Conservation (phyloP, 2,888 invertebrate species). For the Dasysyrphus albostriatus region DNA sequence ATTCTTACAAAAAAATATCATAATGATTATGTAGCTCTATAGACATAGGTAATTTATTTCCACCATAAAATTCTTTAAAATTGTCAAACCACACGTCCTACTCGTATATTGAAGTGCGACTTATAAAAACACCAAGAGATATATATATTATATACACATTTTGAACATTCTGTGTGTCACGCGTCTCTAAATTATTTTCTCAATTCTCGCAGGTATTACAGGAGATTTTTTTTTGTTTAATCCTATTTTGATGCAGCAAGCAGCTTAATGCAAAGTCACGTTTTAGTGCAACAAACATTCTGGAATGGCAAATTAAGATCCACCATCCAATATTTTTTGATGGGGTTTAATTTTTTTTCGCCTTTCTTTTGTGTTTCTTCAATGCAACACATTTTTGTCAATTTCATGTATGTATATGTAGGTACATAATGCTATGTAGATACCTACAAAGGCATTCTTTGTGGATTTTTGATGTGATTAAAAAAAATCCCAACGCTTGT, state of each 20-base stretch:
- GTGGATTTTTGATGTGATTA: neutral
- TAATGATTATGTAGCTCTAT: neutral
- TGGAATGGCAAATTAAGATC: neutral
- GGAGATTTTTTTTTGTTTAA: neutral
- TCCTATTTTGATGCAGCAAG: conserved; percentile 5
- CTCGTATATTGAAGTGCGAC: conserved; percentile 1
- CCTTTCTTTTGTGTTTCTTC: neutral
- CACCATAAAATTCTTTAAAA: conserved; percentile 1
- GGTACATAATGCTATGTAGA: neutral
- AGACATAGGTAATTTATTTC: neutral
- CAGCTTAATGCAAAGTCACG: neutral
- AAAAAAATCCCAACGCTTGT: neutral
- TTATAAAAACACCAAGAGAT: neutral
- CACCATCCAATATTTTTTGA: neutral
- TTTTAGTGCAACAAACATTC: neutral
- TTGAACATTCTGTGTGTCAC: neutral
- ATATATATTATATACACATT: neutral
- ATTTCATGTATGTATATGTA: neutral
- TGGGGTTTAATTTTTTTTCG: neutral
- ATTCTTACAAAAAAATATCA: neutral
- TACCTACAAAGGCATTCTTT: neutral
- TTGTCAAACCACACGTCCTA: neutral
- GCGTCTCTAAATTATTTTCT: neutral
- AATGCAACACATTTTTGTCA: neutral
- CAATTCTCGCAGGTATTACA: neutral